A percentile compares a stretch with the other conserved stretches of the same genome.
Conservation (phyloP, 2,797 vertebrate species). For the Pseudomugil tenellus region DNA sequence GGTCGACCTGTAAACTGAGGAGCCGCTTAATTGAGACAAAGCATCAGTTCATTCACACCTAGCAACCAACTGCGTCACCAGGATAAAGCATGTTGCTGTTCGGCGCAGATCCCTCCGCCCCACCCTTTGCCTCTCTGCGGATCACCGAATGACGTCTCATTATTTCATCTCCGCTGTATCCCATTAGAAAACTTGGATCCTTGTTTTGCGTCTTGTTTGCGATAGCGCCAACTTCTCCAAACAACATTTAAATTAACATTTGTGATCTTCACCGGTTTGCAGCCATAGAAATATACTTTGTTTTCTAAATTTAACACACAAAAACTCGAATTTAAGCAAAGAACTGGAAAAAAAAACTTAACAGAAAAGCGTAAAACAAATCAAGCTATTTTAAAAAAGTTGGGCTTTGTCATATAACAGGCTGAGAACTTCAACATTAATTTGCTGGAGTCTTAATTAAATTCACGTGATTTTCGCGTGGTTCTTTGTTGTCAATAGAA, state of each 20-base stretch:
- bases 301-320: background rate
- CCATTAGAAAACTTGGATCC: background rate
- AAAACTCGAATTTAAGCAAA: no score
- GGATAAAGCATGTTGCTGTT: conserved; percentile 40
- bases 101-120: conserved; percentile 56
- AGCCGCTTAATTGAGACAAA: conserved; percentile 76
- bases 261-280: background rate
- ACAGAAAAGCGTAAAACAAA: background rate
- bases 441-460: background rate
- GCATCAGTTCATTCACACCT: conserved; percentile 85
- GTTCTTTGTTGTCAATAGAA: conserved; percentile 20
- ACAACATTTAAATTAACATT: background rate
- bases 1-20: conserved; percentile 83
- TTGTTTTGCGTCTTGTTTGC: conserved; percentile 5
- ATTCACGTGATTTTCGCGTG: background rate
- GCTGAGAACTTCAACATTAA: background rate
- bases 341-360: background rate
- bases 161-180: background rate
- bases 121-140: conserved; percentile 25
- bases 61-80: conserved; percentile 86
- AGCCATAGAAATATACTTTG: background rate
- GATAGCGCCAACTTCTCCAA: background rate
- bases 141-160: conserved; percentile 52
- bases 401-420: background rate
- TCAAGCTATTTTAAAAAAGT: background rate